These are phyloP conservation scores for Endotricha flammealis DNA, from an alignment of 2,888 invertebrate genomes.

Conservation along the genomic window DNA sequence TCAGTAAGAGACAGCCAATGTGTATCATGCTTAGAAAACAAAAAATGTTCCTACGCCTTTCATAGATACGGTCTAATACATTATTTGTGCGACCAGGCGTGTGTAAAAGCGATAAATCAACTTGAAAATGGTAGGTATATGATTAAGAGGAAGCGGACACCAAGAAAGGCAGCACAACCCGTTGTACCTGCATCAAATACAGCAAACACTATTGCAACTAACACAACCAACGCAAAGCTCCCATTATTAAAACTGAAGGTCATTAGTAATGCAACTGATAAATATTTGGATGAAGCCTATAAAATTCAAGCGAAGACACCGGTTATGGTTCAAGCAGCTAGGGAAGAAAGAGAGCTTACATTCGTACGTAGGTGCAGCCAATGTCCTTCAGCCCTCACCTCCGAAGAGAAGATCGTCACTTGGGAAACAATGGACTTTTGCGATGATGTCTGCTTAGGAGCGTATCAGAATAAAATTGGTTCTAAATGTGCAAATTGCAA, in stretches of 20 bases:
- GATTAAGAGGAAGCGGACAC: conserved; percentile 37
- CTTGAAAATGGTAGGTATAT: conserved; percentile 58
- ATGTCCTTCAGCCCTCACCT: conserved; percentile 68
- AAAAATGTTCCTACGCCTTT: conserved; percentile 65
- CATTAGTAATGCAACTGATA: conserved; percentile 73
- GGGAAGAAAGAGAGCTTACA: conserved; percentile 76
- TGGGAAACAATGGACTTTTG: conserved; percentile 98
- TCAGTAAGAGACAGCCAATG: conserved; percentile 46
- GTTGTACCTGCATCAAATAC: not conserved
- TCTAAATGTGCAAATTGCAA: conserved; percentile 90
- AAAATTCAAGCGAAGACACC: conserved; percentile 79
- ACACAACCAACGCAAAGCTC: conserved; percentile 15
- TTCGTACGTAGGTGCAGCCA: conserved; percentile 77
- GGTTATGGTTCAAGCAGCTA: conserved; percentile 76
- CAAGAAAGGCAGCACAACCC: conserved; percentile 21
- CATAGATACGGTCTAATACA: conserved; percentile 67
- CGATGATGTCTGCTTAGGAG: conserved; percentile 89
- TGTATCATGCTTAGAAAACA: conserved; percentile 68
- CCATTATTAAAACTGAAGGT: conserved; percentile 68
- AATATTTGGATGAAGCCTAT: conserved; percentile 70
- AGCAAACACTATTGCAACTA: conserved; percentile 7
- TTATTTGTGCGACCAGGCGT: conserved; percentile 77
- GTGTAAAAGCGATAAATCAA: conserved; percentile 71
- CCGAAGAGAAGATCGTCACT: conserved; percentile 82
- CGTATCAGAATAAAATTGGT: conserved; percentile 86